phyloP scores from a whole-genome alignment of 2,888 invertebrate species.

The Melitaea athalia region DNA sequence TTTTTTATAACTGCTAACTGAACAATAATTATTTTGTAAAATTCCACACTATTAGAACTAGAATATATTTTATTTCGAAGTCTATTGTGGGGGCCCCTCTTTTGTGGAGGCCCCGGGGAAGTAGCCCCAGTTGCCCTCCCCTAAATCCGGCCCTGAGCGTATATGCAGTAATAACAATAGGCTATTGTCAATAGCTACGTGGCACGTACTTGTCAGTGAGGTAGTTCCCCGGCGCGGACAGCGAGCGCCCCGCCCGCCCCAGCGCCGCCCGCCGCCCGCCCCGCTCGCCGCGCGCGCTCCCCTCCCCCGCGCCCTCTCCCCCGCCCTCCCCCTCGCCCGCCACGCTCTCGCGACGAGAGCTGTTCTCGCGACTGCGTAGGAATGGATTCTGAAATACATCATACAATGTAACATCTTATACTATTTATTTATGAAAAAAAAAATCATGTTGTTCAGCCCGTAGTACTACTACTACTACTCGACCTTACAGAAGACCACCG shows the following conservation, averaged over 20 bases:
- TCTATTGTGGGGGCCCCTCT: too few relatives aligned
- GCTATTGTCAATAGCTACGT: too few relatives aligned
- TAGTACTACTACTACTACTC: too few relatives aligned
- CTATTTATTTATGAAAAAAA: neutral
- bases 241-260: slow-evolving; percentile 66
- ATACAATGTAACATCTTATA: neutral
- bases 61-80: too few relatives aligned
- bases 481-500: too few relatives aligned
- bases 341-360: slow-evolving; percentile 58
- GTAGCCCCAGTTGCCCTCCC: too few relatives aligned
- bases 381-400: slow-evolving; percentile 69
- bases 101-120: too few relatives aligned
- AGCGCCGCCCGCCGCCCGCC: slow-evolving; percentile 46
- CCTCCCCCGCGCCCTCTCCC: slow-evolving; percentile 36
- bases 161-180: too few relatives aligned
- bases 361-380: slow-evolving; percentile 71
- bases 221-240: slow-evolving; percentile 75
- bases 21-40: too few relatives aligned
- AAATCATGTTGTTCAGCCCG: neutral
- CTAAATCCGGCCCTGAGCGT: too few relatives aligned
- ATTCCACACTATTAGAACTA: too few relatives aligned
- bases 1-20: too few relatives aligned
- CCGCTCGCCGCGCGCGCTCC: slow-evolving; percentile 38
- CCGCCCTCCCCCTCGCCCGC: slow-evolving; percentile 36
- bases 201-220: slow-evolving; percentile 64